phyloP scores from a whole-genome alignment of 2,113 vertebrate genomes.

The Cheirogaleus medius region DNA sequence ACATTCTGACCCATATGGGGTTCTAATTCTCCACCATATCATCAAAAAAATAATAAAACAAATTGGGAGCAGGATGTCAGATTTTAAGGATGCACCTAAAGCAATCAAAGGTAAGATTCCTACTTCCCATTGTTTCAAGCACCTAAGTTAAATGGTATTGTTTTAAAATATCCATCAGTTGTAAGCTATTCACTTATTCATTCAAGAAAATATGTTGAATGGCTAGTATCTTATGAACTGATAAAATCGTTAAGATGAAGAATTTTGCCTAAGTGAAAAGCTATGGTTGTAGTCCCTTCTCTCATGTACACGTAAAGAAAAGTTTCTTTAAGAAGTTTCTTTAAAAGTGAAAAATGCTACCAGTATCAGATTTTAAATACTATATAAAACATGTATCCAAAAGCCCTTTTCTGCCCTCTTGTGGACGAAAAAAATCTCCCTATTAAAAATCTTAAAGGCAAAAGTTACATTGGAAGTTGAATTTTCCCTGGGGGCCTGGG shows the following conservation, averaged over 20 bases:
- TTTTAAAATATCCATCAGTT: background rate
- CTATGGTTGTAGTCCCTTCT: background rate
- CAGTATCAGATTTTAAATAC: background rate
- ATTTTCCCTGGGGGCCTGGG: background rate
- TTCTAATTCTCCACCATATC: background rate
- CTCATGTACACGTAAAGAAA: background rate
- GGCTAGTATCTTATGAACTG: background rate
- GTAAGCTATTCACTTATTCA: background rate
- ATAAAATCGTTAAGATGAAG: background rate
- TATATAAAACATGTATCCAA: background rate
- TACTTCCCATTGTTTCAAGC: background rate
- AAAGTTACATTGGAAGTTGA: background rate
- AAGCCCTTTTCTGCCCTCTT: conserved; percentile 22
- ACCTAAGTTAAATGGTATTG: background rate
- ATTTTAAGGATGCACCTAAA: background rate
- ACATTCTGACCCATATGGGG: background rate
- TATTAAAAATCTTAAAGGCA: background rate
- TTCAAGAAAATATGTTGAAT: background rate
- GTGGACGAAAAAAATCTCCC: background rate
- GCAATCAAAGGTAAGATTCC: background rate
- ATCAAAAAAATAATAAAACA: background rate
- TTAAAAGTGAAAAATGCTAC: background rate
- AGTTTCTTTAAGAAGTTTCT: background rate
- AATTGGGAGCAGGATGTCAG: background rate
- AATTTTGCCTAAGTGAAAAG: background rate